Base-by-base conservation (phyloP, 2,888 invertebrate species). In the Nomada flava region DNA sequence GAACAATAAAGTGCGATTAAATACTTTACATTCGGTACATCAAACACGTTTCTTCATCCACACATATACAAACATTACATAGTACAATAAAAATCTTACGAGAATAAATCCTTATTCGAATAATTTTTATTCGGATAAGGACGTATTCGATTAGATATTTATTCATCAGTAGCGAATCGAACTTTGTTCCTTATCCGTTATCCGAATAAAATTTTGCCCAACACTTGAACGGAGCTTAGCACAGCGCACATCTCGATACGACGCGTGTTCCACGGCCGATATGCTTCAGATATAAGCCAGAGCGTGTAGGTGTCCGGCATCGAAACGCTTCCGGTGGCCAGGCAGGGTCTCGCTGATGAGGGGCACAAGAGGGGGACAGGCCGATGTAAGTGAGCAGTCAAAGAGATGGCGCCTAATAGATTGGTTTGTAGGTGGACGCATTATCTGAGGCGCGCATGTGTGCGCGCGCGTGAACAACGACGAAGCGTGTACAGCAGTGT, bases 321-420 rank as follows among this genome's bases (percentile, higher is more conserved):
- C 89, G 88, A 82, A 84, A 82, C 82, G 89, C 89, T 92, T 92
- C 92, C 92, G 92, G 91, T 90, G 89, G 86, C 84, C 90, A 82
- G 73, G 79, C 77, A 80, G 79, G 71, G 80, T 72, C 79, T 80
- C 78, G 82, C 65, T 0, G 86, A 63, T 76, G 88, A 79, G 83
- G 80, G 53, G 53, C 9, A 23, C 44, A 47, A 13, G 67, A 20
- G 87, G 82, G 77, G 75, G 79, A 75, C 78, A 83, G 87, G 78
- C 83, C 91, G 88, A 91, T 91, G 91, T 92, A 93, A 93, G 93
- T 92, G 93, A 93, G 93, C 92, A 93, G 93, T 93, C 92, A 91
- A 92, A 91, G 93, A 93, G 93, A 92, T 92, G 93, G 93, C 93
- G 93, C 93, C 93, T 93, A 93, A 93, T 93, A 93, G 93, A 93